Base-by-base conservation (phyloP, 2,888 invertebrate genomes). In the Drosophila falleni region DNA sequence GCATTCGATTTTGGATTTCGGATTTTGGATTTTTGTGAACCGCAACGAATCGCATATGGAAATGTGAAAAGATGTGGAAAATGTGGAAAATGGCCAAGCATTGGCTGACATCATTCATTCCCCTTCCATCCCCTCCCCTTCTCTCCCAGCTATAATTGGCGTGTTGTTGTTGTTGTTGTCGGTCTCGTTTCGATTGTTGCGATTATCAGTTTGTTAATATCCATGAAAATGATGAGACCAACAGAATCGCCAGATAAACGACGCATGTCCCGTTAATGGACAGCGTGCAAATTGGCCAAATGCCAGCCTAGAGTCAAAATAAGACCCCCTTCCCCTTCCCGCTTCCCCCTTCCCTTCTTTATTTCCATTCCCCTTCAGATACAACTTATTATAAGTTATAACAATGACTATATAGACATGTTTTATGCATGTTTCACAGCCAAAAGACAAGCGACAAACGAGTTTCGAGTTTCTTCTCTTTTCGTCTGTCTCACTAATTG, bases 201-300 rank as follows among this genome's bases (percentile, higher is more conserved):
- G 89, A 89, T 89, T 89, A 89, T 89, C 89, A 87, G 89, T 80
- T 80, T 84, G 89, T 89, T 89, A 90, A 88, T 82, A 88, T 77
- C 80, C 82, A 71, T 81, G 85, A 87, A 87, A 89, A 86, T 86
- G 82, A 74, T 84, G 87, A 82, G 80, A 66, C 71, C 70, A 64
- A 56, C 86, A 74, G 70, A 78, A 78, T 68, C 35, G 49, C 39
- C 23, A 58, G 74, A 85, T 78, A 78, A 87, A 62, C 75, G 88
- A 61, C 82, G 69, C 77, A 74, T 74, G 83, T 67, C 65, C 67
- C 68, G 87, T 84, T 84, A 84, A 84, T 84, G 89, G 89, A 67
- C 81, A 75, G 89, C 89, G 89, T 84, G 87, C 81, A 84, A 84
- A 84, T 84, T 87, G 89, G 87, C 89, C 46, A 71, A 78, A 33